These are phyloP conservation scores for Gymnothorax reevesii DNA, from an alignment of 2,797 vertebrate species.

Conservation along the genomic window DNA sequence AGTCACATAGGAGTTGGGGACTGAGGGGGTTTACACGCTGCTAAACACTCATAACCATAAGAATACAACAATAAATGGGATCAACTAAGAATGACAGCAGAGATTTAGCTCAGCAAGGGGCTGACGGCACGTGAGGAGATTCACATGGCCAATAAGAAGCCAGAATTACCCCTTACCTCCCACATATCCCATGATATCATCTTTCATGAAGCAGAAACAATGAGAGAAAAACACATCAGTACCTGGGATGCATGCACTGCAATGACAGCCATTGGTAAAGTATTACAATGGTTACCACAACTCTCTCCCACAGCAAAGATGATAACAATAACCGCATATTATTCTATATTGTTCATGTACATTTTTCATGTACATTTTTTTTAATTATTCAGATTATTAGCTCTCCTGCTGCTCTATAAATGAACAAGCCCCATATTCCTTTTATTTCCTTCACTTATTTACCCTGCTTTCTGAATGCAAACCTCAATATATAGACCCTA, in stretches of 20 bases:
- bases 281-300: neutral
- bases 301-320: neutral
- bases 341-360: neutral
- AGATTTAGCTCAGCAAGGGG: neutral
- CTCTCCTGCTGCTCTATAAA: neutral
- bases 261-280: neutral
- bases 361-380: neutral
- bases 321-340: neutral
- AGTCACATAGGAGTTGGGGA: neutral
- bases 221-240: conserved; percentile 23
- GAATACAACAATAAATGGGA: neutral
- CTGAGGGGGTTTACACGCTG: neutral
- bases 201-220: conserved; percentile 64
- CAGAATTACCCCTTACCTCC: conserved; percentile 78
- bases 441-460: neutral
- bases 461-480: too few species aligned
- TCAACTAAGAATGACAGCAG: conserved; percentile 49
- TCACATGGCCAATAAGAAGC: neutral
- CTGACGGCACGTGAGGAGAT: conserved; percentile 29
- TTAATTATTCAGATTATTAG: neutral
- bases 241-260: neutral
- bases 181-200: conserved; percentile 91
- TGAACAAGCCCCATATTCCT: neutral
- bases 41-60: neutral
- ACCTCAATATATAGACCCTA: too few species aligned